phyloP scores from a whole-genome alignment of 1,140 invertebrate genomes.

The Eupeodes corollae region DNA sequence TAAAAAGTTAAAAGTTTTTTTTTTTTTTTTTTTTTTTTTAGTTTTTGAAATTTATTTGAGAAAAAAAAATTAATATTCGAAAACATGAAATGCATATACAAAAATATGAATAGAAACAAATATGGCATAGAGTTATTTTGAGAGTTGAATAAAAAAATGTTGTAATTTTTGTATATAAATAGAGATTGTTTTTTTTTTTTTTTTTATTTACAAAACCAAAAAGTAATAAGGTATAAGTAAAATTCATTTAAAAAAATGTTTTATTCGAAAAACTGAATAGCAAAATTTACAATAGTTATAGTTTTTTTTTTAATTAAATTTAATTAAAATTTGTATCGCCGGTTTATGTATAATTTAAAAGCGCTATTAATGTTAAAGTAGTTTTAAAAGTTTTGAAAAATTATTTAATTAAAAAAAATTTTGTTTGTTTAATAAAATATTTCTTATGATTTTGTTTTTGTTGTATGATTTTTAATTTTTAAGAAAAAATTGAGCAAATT shows the following conservation, averaged over 20 bases:
- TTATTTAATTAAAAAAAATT: no score
- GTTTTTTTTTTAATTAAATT: no score
- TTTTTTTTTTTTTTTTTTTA: slow-evolving; percentile 7
- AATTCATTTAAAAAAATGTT: no score
- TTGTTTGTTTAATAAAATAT: no score
- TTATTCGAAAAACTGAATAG: no score
- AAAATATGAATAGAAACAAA: slow-evolving; percentile 1
- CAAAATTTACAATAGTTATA: no score
- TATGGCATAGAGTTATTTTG: not conserved
- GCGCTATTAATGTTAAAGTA: no score
- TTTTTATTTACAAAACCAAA: slow-evolving; percentile 34
- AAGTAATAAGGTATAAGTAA: slow-evolving; percentile 25
- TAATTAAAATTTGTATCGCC: no score
- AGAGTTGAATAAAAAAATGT: slow-evolving; percentile 1
- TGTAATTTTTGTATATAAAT: slow-evolving; percentile 1
- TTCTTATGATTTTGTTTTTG: not conserved
- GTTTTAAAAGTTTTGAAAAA: no score
- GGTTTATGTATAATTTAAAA: no score
- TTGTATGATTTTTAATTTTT: not conserved
- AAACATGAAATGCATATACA: slow-evolving; percentile 33
- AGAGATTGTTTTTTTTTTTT: slow-evolving; percentile 1
- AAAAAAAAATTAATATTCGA: slow-evolving; percentile 26
- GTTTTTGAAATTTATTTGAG: slow-evolving; percentile 16
- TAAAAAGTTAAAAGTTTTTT: no score
- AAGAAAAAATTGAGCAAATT: not conserved